A percentile compares a stretch with the other conserved stretches of the same genome.
phyloP scores from a whole-genome alignment of 2,113 vertebrate genomes.

The Nipponia nippon region DNA sequence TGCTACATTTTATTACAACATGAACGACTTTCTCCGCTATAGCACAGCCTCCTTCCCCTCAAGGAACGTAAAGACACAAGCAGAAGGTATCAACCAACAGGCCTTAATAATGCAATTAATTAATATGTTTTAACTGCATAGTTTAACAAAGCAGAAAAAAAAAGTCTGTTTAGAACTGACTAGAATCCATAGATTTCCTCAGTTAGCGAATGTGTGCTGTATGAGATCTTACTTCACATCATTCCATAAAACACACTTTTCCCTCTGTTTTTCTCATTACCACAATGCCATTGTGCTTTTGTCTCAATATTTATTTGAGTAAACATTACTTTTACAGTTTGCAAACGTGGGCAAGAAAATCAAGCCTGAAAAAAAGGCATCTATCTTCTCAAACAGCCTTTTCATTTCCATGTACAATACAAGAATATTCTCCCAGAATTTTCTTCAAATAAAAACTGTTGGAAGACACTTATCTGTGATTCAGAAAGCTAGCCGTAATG shows the following conservation, averaged over 20 bases:
- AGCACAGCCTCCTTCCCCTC: neutral
- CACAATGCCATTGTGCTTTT: neutral
- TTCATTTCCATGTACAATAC: neutral
- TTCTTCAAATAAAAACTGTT: neutral
- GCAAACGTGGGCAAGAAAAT: neutral
- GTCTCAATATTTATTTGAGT: neutral
- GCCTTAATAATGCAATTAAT: neutral
- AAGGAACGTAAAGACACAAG: neutral
- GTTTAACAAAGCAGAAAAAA: neutral
- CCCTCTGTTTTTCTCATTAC: neutral
- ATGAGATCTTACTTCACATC: neutral
- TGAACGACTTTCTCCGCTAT: neutral
- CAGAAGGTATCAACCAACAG: neutral
- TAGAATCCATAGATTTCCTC: neutral
- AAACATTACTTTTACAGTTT: neutral
- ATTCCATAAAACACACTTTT: neutral
- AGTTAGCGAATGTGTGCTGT: neutral
- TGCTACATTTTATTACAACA: neutral
- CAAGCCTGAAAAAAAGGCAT: neutral
- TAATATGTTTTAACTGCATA: neutral
- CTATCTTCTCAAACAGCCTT: neutral
- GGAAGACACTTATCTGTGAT: neutral
- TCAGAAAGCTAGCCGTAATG: neutral
- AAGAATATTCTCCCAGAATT: neutral
- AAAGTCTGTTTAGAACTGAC: neutral